Evolutionary conservation across 2,888 invertebrate genomes (phyloP).

Genomic region (Podabrus alpinus): DNA sequence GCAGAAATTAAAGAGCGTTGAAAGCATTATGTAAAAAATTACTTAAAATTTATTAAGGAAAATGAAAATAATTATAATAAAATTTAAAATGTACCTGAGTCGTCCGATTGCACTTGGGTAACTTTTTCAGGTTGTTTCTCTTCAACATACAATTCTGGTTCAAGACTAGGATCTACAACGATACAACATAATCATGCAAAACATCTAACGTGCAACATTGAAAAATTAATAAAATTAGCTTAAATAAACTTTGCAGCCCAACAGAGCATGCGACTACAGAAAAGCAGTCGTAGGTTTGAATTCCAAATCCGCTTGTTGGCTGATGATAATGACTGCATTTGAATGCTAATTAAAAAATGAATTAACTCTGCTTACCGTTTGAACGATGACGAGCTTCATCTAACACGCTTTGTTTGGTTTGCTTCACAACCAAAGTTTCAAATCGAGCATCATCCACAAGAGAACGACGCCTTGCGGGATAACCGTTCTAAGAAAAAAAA

Average conservation of each 20-base stretch:
- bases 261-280: background rate
- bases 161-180: slow-evolving; percentile 53
- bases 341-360: background rate
- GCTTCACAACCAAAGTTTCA: slow-evolving; percentile 93
- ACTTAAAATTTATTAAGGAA: background rate
- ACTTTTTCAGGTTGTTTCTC: slow-evolving; percentile 48
- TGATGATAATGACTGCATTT: slow-evolving; percentile 21
- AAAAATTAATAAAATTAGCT: background rate
- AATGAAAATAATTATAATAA: background rate
- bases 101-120: slow-evolving; percentile 59
- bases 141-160: slow-evolving; percentile 51
- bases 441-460: slow-evolving; percentile 97
- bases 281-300: background rate
- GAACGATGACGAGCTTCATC: slow-evolving; percentile 88
- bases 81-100: slow-evolving; percentile 62
- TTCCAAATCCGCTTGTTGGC: background rate
- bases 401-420: slow-evolving; percentile 89
- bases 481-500: slow-evolving; percentile 81
- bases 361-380: slow-evolving; percentile 70
- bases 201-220: slow-evolving; percentile 22
- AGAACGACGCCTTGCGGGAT: slow-evolving; percentile 92
- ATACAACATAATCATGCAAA: slow-evolving; percentile 40
- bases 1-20: background rate
- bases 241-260: background rate
- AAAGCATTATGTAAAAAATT: background rate